Evolutionary conservation across 2,888 invertebrate species (phyloP).

Genomic region (Dryadula phaetusa): DNA sequence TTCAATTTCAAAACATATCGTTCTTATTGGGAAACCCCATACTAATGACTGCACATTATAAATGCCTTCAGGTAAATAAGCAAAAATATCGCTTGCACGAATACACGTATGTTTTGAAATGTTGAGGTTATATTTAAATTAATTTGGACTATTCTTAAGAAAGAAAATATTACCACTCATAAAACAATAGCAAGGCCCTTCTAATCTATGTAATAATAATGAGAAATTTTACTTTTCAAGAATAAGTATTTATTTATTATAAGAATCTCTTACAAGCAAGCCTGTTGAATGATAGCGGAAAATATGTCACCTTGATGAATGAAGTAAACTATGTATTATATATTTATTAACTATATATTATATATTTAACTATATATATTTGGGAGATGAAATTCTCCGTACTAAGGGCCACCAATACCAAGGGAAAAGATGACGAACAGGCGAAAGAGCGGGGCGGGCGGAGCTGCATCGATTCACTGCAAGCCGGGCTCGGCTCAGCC

Average conservation of each 20-base stretch:
- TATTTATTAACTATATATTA: slow-evolving; percentile 39
- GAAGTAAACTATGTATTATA: slow-evolving; percentile 39
- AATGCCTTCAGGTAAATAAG: no score
- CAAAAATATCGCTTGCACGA: no score
- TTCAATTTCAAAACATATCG: no score
- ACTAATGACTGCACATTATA: no score
- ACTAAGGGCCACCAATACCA: slow-evolving; percentile 31
- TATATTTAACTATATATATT: no score
- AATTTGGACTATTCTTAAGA: not conserved
- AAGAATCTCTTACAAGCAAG: not conserved
- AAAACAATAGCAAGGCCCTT: not conserved
- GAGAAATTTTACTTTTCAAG: not conserved
- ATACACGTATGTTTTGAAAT: no score
- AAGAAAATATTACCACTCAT: not conserved
- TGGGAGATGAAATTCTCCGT: slow-evolving; percentile 32
- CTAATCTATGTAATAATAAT: not conserved
- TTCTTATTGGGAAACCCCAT: no score
- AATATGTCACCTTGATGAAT: slow-evolving; percentile 38
- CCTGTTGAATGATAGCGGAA: slow-evolving; percentile 28
- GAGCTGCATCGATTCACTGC: slow-evolving; percentile 76
- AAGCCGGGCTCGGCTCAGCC: slow-evolving; percentile 52
- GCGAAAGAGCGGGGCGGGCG: slow-evolving; percentile 54
- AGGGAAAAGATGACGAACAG: slow-evolving; percentile 34
- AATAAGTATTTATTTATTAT: not conserved
- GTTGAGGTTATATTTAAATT: not conserved